Conservation (phyloP, 2,888 invertebrate genomes). For the Selenia dentaria region DNA sequence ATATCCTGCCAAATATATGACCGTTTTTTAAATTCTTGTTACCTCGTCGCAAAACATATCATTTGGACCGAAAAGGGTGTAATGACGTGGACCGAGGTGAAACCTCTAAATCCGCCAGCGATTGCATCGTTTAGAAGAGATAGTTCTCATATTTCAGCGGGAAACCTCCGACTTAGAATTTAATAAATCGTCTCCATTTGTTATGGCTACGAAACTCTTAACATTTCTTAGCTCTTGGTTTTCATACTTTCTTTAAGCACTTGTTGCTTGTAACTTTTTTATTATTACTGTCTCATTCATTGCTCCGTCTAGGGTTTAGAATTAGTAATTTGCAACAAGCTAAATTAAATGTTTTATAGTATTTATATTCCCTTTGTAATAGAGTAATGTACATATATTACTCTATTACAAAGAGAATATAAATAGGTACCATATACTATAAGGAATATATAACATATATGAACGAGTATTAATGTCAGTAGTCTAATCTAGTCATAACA, state of each 20-base stretch:
- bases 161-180: conserved; percentile 64
- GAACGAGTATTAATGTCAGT: too few species aligned
- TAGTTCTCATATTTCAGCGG: conserved; percentile 76
- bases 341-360: too few species aligned
- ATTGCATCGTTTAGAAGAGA: conserved; percentile 78
- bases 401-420: too few species aligned
- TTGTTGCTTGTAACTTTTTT: conserved; percentile 14
- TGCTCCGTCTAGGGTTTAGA: too few species aligned
- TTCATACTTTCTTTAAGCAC: conserved; percentile 20
- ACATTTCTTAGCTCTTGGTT: conserved; percentile 32
- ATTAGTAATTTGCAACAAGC: too few species aligned
- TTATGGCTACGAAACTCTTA: conserved; percentile 38
- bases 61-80: conserved; percentile 40
- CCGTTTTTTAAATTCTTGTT: conserved; percentile 12
- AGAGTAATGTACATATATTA: too few species aligned
- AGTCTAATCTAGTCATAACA: too few species aligned
- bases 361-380: too few species aligned
- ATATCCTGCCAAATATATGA: too few species aligned
- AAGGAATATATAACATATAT: too few species aligned
- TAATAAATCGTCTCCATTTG: conserved; percentile 70
- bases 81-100: conserved; percentile 50
- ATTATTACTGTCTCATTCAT: not conserved
- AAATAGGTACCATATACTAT: too few species aligned
- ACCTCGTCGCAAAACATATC: conserved; percentile 12
- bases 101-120: conserved; percentile 74